Evolutionary conservation across 2,797 vertebrate genomes (phyloP), one percentile per base, ranked within the genome.

Genomic region (Enteromius paludinosus): DNA sequence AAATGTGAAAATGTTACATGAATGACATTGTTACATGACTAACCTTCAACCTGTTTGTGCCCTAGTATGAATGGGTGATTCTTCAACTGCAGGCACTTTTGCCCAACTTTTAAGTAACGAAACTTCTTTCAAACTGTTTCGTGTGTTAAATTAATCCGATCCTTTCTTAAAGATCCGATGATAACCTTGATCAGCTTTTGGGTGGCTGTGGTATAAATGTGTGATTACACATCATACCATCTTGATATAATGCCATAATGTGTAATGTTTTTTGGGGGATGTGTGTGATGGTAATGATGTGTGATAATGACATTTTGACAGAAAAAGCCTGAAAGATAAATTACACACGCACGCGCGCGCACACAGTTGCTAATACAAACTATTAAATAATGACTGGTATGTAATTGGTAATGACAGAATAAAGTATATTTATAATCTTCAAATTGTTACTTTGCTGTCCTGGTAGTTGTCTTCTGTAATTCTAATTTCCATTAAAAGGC

Each of bases 1-100:
- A 11, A 80, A 66, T 59, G 52, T 61, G 18, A 45, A 70, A 79
- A 43, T 70, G 78, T 59, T 38, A 35, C 1, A 80, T 15, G 2
- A 56, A 20, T 56, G 0, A 45, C 52, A 20, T 10, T 25, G 35
- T 56, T 41, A 11, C 25, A 20, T n/a, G 20, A 6, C 15, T 33
- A 28, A 14, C 14, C 14, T 43, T 70, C 45, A 43, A 6, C 5
- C 23, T 9, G 33, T 79, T 38, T 38, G 20, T 66, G 64, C 5
- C 5, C 7, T 1, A 78, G 7, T 30, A 54, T 14, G 20, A 38
- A 35, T 9, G 49, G 17, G 4, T 4, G 30, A 73, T 56, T 56
- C 20, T 74, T 9, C 4, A 38, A 35, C 33, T 15, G 54, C 23
- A 49, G 25, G 3, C n/a, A 38, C 18, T 35, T 73, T 56, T 9